Conservation (phyloP, 2,888 invertebrate species). For the Drosophila vallismaia region DNA sequence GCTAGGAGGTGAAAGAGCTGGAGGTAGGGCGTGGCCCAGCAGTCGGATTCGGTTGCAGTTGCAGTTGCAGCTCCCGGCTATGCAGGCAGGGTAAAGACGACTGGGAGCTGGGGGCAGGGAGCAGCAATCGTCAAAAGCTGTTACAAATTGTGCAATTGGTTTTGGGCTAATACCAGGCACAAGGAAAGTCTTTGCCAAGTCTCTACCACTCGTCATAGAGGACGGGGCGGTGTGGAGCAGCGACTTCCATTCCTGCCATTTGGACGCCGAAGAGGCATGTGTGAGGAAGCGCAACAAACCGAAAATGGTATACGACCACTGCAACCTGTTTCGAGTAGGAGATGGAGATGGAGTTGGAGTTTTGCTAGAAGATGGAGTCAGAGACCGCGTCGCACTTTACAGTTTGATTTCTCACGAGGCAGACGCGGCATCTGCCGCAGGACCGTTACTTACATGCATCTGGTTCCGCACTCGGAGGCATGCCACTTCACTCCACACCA, state of each 20-base stretch:
- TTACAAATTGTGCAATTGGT: slow-evolving; percentile 77
- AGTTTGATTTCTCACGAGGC: slow-evolving; percentile 78
- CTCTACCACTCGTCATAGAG: slow-evolving; percentile 8
- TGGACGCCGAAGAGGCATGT: slow-evolving; percentile 22
- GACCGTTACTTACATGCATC: slow-evolving; percentile 77
- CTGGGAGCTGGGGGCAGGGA: slow-evolving; percentile 22
- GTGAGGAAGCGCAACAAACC: slow-evolving; percentile 61
- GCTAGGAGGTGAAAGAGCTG: neutral
- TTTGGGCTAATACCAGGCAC: slow-evolving; percentile 68
- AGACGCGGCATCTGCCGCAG: slow-evolving; percentile 61
- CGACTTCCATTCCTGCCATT: slow-evolving; percentile 6
- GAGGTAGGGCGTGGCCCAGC: slow-evolving; percentile 55
- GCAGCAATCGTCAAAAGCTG: slow-evolving; percentile 67
- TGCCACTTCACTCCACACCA: slow-evolving; percentile 15
- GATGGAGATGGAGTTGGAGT: slow-evolving; percentile 16
- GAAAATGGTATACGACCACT: slow-evolving; percentile 75
- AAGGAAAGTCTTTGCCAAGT: slow-evolving; percentile 12
- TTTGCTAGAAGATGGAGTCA: slow-evolving; percentile 20
- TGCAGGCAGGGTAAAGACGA: neutral
- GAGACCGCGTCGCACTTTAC: slow-evolving; percentile 68
- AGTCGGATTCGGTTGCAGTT: slow-evolving; percentile 35
- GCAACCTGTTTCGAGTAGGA: slow-evolving; percentile 59
- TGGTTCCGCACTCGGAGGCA: slow-evolving; percentile 72
- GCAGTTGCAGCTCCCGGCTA: slow-evolving; percentile 39
- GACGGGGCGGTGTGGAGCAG: slow-evolving; percentile 1